Evolutionary conservation across 2,888 invertebrate genomes (phyloP).

Genomic region (Diogma glabrata): DNA sequence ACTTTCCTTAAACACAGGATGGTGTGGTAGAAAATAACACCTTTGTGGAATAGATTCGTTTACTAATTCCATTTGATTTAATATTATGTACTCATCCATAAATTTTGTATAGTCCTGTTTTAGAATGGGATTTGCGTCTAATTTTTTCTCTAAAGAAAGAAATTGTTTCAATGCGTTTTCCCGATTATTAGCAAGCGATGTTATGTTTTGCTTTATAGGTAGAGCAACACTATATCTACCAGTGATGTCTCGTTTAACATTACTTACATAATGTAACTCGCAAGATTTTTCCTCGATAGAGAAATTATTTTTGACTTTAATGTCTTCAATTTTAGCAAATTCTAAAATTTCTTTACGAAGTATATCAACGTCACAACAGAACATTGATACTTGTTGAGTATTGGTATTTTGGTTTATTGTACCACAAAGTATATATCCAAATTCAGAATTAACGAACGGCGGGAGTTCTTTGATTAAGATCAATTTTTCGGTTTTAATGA

Average conservation of each 20-base stretch:
- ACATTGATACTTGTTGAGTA: neutral
- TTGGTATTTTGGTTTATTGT: neutral
- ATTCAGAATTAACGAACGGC: too few relatives aligned
- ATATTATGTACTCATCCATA: too few relatives aligned
- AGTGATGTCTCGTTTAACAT: neutral
- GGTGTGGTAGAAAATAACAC: neutral
- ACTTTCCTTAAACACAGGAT: neutral
- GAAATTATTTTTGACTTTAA: neutral
- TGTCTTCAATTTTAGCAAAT: neutral
- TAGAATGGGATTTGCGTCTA: too few relatives aligned
- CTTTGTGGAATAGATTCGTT: neutral
- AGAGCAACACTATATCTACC: neutral
- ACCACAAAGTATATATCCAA: neutral
- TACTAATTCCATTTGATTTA: neutral
- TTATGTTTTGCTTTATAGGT: neutral
- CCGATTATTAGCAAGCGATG: neutral
- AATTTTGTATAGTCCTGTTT: too few relatives aligned
- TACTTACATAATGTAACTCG: neutral
- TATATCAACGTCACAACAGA: neutral
- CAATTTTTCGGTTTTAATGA: neutral
- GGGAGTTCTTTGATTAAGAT: neutral
- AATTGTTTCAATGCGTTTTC: too few relatives aligned
- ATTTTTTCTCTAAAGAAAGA: too few relatives aligned
- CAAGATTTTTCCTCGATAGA: neutral
- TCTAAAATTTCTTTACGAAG: neutral